Percentiles rank a stretch among this genome's conserved stretches.
These are phyloP conservation scores for Pectinophora gossypiella DNA, from an alignment of 1,140 invertebrate species.

Conservation along the genomic window DNA sequence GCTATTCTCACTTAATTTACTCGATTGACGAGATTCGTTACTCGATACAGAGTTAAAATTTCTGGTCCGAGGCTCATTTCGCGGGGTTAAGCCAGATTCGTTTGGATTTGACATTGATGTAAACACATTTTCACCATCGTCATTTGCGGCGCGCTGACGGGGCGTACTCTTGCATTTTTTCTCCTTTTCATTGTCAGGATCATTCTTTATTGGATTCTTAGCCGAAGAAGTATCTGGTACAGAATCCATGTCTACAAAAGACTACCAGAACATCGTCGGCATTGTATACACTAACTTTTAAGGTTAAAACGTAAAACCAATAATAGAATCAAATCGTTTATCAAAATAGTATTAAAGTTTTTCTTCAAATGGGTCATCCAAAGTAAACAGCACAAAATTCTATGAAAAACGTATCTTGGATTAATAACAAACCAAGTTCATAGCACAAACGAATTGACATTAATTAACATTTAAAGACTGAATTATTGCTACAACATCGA, in stretches of 20 bases:
- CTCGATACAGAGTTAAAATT: conserved; percentile 21
- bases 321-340: not conserved
- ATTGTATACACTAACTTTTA: conserved; percentile 52
- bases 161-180: conserved; percentile 30
- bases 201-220: not conserved
- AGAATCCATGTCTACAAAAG: conserved; percentile 55
- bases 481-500: too few species aligned
- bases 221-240: conserved; percentile 26
- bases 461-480: too few species aligned
- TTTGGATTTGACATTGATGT: conserved; percentile 46
- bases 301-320: conserved; percentile 38
- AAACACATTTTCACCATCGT: conserved; percentile 50
- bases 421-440: conserved; percentile 49
- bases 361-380: not conserved
- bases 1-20: conserved; percentile 14
- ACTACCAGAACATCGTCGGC: conserved; percentile 43
- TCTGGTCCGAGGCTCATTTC: conserved; percentile 37
- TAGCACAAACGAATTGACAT: conserved; percentile 38
- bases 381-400: not conserved
- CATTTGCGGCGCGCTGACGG: conserved; percentile 33
- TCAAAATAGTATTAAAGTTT: not conserved
- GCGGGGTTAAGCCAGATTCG: conserved; percentile 31
- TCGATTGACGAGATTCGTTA: conserved; percentile 27
- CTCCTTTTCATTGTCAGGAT: conserved; percentile 25
- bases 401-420: conserved; percentile 1